Conservation (phyloP, 2,797 vertebrate species). For the Martes flavigula region DNA sequence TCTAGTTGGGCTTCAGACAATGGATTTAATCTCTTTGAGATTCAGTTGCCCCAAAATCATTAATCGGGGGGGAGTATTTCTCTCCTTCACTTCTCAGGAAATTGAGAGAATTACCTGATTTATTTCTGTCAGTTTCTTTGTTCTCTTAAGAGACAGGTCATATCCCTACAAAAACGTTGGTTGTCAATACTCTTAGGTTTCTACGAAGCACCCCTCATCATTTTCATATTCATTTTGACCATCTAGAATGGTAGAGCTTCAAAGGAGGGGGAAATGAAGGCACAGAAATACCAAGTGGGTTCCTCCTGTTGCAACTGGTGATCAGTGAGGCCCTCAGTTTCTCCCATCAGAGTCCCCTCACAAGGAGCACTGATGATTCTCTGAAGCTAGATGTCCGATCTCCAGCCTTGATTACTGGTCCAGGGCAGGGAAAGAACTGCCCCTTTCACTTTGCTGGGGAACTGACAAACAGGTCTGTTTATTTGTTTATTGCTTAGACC, state of each 20-base stretch:
- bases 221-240: not conserved
- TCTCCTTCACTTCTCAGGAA: not conserved
- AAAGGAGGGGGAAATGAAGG: not conserved
- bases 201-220: not conserved
- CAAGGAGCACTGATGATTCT: not conserved
- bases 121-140: conserved; percentile 16
- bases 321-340: not conserved
- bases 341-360: not conserved
- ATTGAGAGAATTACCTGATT: not conserved
- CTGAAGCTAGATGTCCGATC: not conserved
- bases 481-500: not conserved
- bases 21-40: not conserved
- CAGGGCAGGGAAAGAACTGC: not conserved
- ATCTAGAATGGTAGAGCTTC: not conserved
- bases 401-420: not conserved
- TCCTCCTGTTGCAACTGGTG: not conserved
- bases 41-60: not conserved
- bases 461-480: not conserved
- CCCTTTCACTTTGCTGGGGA: not conserved
- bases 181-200: not conserved
- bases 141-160: not conserved
- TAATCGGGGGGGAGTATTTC: not conserved
- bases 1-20: not conserved
- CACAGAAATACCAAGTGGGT: not conserved
- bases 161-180: not conserved